A percentile compares a stretch with the other conserved stretches of the same genome.
phyloP scores from a whole-genome alignment of 2,888 invertebrate genomes.

The Neoscelio sp. region DNA sequence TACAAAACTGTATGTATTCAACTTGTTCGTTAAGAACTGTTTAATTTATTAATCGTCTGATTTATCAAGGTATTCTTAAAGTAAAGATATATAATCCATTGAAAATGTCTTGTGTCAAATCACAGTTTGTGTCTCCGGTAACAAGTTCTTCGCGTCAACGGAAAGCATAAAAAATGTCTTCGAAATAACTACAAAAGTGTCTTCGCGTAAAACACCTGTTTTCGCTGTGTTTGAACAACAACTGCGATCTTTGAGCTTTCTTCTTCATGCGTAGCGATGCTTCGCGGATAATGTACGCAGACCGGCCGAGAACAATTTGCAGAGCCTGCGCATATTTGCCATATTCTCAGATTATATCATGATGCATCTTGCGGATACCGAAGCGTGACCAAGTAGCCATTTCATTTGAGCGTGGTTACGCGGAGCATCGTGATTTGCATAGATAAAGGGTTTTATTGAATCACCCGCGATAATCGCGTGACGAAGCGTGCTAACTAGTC shows the following conservation, averaged over 20 bases:
- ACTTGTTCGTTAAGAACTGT: no score
- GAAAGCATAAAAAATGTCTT: background rate
- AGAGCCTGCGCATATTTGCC: constrained; percentile 35
- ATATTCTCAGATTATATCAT: constrained; percentile 56
- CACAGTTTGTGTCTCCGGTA: no score
- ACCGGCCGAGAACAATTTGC: constrained; percentile 18
- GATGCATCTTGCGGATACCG: constrained; percentile 66
- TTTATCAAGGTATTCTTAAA: no score
- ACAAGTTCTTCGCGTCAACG: no score
- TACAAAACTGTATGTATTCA: no score
- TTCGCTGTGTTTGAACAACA: constrained; percentile 37
- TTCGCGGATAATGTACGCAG: constrained; percentile 40
- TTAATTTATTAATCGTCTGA: no score
- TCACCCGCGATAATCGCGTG: constrained; percentile 53
- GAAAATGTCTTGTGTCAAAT: no score
- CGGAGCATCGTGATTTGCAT: constrained; percentile 56
- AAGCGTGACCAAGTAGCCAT: constrained; percentile 70
- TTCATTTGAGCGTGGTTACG: constrained; percentile 51
- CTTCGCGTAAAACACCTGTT: no score
- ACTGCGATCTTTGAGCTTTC: constrained; percentile 59
- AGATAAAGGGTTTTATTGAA: constrained; percentile 63
- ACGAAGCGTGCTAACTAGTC: constrained; percentile 47
- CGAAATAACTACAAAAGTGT: no score
- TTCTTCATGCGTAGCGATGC: constrained; percentile 62
- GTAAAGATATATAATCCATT: no score